These are phyloP conservation scores for Caenorhabditis angaria DNA, from an alignment of 2,888 invertebrate genomes.

Conservation along the genomic window DNA sequence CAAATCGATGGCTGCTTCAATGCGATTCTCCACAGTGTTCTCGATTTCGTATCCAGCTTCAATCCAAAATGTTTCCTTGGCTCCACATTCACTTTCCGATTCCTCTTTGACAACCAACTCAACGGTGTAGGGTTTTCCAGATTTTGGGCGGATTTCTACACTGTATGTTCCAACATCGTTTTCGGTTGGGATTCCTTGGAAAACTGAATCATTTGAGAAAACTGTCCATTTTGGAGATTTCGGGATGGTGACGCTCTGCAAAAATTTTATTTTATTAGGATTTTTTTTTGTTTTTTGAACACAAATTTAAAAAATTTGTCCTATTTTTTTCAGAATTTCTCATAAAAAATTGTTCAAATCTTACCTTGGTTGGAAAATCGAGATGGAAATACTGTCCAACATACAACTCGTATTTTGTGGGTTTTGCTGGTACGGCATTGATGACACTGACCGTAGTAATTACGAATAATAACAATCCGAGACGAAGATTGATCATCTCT, in stretches of 20 bases:
- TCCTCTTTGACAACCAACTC: slow-evolving; percentile 43
- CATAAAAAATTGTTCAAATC: background rate
- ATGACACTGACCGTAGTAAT: background rate
- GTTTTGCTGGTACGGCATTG: background rate
- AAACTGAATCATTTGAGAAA: slow-evolving; percentile 24
- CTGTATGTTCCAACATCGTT: slow-evolving; percentile 79
- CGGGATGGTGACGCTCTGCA: slow-evolving; percentile 15
- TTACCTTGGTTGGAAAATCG: background rate
- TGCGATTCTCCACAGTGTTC: slow-evolving; percentile 30
- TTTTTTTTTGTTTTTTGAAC: too few relatives aligned
- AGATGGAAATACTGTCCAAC: slow-evolving; percentile 8
- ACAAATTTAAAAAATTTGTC: too few relatives aligned
- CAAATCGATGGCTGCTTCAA: slow-evolving; percentile 27
- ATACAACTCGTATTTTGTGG: background rate
- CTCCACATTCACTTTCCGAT: slow-evolving; percentile 40
- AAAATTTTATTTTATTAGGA: too few relatives aligned
- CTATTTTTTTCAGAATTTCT: background rate
- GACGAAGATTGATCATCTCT: slow-evolving; percentile 5
- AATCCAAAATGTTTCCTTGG: slow-evolving; percentile 50
- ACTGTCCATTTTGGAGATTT: slow-evolving; percentile 72
- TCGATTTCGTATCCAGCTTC: slow-evolving; percentile 44
- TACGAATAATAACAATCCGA: background rate
- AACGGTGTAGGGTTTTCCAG: background rate
- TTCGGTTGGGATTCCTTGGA: slow-evolving; percentile 60
- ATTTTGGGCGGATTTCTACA: slow-evolving; percentile 12